Base-by-base conservation (phyloP, 2,888 invertebrate genomes). In the Pandemis corylana region DNA sequence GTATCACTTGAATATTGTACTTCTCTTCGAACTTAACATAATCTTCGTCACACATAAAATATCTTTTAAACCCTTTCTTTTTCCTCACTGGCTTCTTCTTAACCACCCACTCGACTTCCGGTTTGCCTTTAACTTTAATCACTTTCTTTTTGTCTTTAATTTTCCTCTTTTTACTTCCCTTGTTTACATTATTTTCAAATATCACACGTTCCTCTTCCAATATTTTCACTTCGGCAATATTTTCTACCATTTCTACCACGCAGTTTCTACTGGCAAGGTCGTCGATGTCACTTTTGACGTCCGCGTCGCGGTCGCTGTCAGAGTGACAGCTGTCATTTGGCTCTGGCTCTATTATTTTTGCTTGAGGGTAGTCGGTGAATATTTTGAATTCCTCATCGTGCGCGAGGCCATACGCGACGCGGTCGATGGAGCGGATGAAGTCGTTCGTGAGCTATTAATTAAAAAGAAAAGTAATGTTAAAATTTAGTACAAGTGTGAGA, bases 21-120 rank as follows among this genome's bases (percentile, higher is more conserved):
- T 70, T 75, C 53, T 75, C 74, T 20, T 75, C 74, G n/a, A 75
- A 75, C 44, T 75, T 75, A 5, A 75, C 7, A 44, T 75, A 75
- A 75, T 75, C 74, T 36, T 75, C 74, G 6, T 75, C 74, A 20
- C 74, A 75, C 74, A 75, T 75, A 44, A 75, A 75, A 20, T 75
- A 75, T 41, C 74, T 66, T n/a, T 75, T 75, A n/a, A 75, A 75
- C 10, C 74, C 74, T 10, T 51, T 70, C 46, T 62, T 70, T 13
- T 75, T 75, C 62, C 74, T 53, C 5, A n/a, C 53, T 20, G 69
- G 66, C 53, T 70, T 75, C 46, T 67, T 75, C 36, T 75, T 75
- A 44, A 70, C 70, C 12, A 74, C 70, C 74, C 74, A 75, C 5
- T 75, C 74, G 0, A 75, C 74, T 15, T 70, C 74, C 7, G 74